Base-by-base conservation (phyloP, 53 echinoderm and acorn worm genomes). In the Pentamera pediparva region DNA sequence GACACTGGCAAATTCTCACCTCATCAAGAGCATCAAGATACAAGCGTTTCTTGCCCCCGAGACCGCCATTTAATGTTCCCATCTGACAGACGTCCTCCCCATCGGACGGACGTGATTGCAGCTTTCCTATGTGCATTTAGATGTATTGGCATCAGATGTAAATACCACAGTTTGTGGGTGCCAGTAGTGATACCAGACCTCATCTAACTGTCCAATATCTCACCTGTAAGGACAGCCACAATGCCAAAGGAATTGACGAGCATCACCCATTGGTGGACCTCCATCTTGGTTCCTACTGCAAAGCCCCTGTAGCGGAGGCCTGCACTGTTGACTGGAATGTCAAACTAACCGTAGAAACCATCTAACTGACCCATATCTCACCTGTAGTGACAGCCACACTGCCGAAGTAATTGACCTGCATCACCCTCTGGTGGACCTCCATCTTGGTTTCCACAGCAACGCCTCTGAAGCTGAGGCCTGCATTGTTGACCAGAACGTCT, bases 351-450 rank as follows among this genome's bases (percentile, higher is more conserved):
- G 47, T 87, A n/a, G n/a, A n/a, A n/a, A n/a, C n/a, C n/a, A n/a
- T n/a, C n/a, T n/a, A n/a, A n/a, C n/a, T n/a, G n/a, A n/a, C n/a
- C n/a, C n/a, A n/a, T 13, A 55, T 55, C 70, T 67, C 77, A 94
- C 95, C 95, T 60, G 76, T 69, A 25, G 95, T 90, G 17, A 94
- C 52, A 49, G 89, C 90, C 15, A 90, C 80, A 27, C 87, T 75
- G 26, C 95, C 95, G 77, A 94, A 94, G 64, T 94, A 85, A 63
- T 94, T 94, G 4, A 94, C 83, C 28, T 48, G 84, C 95, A 94
- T 94, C 24, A 94, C 11, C 40, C 78, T 94, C 80, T 85, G 90
- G 52, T 94, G 76, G 2, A 94, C 80, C n/a, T 81, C 70, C 53
- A 90, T 60, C 27, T 76, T 77, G 4, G 90, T 90, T 17, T 84